Evolutionary conservation across 2,113 vertebrate species (phyloP), one percentile per base, ranked within the genome.

Genomic region (Raja brachyura): DNA sequence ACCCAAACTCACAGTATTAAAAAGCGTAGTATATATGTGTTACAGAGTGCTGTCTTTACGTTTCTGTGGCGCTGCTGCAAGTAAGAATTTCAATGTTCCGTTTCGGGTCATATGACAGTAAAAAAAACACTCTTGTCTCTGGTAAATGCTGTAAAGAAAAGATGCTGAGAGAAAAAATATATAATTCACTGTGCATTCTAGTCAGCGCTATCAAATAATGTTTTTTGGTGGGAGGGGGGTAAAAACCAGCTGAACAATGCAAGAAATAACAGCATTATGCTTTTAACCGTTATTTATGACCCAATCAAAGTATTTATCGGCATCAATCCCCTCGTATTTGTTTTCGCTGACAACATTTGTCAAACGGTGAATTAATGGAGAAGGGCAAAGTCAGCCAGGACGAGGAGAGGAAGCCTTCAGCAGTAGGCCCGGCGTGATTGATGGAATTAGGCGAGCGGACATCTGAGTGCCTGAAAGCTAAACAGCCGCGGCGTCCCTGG

Each of bases 241-340:
- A 33, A 48, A 48, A 39, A 39, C 39, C 63, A 48, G 66, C 83
- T 88, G 0, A 88, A 88, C 13, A 7, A 28, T 5, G 14, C 83
- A 66, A 63, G 63, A 61, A 61, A 5, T 7, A 81, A 81, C 77
- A 85, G 28, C 81, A n/a, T 66, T 63, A 66, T 66, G 83, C 83
- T 88, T 88, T 88, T 88, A 92, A 92, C 88, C 70, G 11, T 68
- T 92, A 92, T 92, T 92, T 92, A 92, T 70, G 63, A 25, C 6
- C 31, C 88, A 0, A 92, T 92, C 88, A 73, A 92, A 68, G 39
- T 70, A 73, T 92, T 92, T 92, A 92, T 92, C 48, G 25, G 7
- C 88, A 22, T 70, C 88, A 92, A 92, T 92, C 33, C 66, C n/a
- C 33, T 48, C 31, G 39, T 92, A 73, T 92, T 92, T 92, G 88